Percentiles rank a stretch among this genome's conserved stretches.
Conservation (phyloP, 2,113 vertebrate species). For the Gallinago media region DNA sequence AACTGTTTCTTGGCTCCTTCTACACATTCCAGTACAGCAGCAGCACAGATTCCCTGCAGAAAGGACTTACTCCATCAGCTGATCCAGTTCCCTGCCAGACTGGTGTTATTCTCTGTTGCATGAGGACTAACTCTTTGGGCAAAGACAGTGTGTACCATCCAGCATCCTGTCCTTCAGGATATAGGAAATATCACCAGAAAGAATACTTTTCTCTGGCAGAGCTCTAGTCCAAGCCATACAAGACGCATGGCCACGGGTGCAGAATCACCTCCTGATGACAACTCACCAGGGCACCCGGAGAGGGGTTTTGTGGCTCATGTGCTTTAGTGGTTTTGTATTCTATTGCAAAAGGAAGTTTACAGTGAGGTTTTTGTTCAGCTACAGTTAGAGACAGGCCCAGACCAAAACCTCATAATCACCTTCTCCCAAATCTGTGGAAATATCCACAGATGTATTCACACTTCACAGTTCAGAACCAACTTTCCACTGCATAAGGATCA, state of each 20-base stretch:
- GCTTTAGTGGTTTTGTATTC: not conserved
- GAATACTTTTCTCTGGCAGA: not conserved
- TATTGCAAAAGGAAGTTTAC: not conserved
- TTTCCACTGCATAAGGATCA: not conserved
- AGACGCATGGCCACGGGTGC: not conserved
- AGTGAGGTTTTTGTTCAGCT: not conserved
- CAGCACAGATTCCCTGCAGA: not conserved
- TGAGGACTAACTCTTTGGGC: not conserved
- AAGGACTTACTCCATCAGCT: not conserved
- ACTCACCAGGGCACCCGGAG: not conserved
- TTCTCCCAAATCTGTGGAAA: not conserved
- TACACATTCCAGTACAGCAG: conserved; percentile 5
- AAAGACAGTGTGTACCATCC: not conserved
- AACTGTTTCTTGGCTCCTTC: conserved; percentile 52
- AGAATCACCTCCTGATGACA: not conserved
- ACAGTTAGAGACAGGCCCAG: not conserved
- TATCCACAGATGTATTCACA: not conserved
- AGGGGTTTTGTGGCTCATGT: not conserved
- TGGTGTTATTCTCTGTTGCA: not conserved
- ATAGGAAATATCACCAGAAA: not conserved
- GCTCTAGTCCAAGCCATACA: not conserved
- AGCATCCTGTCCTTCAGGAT: not conserved
- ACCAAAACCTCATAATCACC: conserved; percentile 8
- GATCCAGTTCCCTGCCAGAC: not conserved
- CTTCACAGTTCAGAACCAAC: not conserved